phyloP scores from a whole-genome alignment of 1,140 invertebrate species.

The Nephotettix cincticeps region DNA sequence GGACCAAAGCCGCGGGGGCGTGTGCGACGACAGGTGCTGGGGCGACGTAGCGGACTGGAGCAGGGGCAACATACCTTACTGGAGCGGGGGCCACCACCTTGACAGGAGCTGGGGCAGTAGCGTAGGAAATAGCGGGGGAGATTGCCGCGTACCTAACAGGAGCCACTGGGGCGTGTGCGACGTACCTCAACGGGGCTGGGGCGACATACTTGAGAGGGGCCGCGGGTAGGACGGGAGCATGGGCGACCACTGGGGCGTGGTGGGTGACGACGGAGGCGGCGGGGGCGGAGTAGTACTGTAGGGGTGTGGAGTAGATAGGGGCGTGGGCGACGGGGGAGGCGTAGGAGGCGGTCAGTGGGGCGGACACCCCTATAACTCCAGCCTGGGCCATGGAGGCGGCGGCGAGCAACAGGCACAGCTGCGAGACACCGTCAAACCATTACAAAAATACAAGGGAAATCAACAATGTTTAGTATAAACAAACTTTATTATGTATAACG shows the following conservation, averaged over 20 bases:
- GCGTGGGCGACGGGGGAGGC: not conserved
- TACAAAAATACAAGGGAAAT: no score
- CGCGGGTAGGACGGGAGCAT: conserved; percentile 24
- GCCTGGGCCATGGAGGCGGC: conserved; percentile 43
- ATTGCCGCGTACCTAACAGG: conserved; percentile 10
- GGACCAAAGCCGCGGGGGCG: conserved; percentile 16
- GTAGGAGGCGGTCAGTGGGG: not conserved
- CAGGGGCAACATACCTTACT: not conserved
- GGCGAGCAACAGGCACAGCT: conserved; percentile 16
- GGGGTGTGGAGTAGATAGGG: not conserved
- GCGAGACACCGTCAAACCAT: not conserved
- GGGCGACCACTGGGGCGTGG: conserved; percentile 41
- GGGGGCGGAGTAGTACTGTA: not conserved
- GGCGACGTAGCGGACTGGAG: conserved; percentile 36
- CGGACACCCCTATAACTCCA: not conserved
- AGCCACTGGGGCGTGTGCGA: conserved; percentile 34
- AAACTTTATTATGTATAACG: no score
- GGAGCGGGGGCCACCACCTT: conserved; percentile 38
- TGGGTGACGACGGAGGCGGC: conserved; percentile 36
- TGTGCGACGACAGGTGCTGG: conserved; percentile 33
- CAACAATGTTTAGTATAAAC: no score
- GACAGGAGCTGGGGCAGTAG: conserved; percentile 11
- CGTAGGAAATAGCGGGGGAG: conserved; percentile 13
- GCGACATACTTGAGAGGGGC: conserved; percentile 31
- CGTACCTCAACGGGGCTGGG: conserved; percentile 19